These are phyloP conservation scores for Sebastes reedi DNA, from an alignment of 2,797 vertebrate genomes.

Conservation along the genomic window DNA sequence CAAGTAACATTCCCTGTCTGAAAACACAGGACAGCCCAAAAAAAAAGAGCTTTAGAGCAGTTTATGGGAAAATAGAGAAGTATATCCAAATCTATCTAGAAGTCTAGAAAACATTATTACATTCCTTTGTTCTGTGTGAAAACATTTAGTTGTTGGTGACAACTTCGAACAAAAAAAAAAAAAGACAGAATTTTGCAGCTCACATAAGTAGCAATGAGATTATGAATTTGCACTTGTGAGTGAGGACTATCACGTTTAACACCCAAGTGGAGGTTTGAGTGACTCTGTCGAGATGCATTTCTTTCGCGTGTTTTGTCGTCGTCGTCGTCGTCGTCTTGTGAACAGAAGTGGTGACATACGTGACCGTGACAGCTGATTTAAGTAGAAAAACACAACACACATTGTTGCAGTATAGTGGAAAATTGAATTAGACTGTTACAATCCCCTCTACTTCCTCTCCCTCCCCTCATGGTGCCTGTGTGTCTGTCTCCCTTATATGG, in stretches of 20 bases:
- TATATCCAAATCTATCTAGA: constrained; percentile 59
- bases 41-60: constrained; percentile 49
- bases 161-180: constrained; percentile 22
- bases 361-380: constrained; percentile 70
- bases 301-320: constrained; percentile 55
- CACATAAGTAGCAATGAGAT: constrained; percentile 65
- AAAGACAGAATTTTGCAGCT: constrained; percentile 56
- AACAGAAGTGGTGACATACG: constrained; percentile 71
- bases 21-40: constrained; percentile 65
- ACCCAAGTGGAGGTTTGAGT: constrained; percentile 67
- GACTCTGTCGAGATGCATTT: constrained; percentile 73
- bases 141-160: constrained; percentile 59
- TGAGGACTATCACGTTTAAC: constrained; percentile 68
- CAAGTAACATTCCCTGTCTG: constrained; percentile 77
- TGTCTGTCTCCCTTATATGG: constrained; percentile 63
- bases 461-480: constrained; percentile 61
- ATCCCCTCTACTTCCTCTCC: constrained; percentile 28
- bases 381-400: constrained; percentile 55
- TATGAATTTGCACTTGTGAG: constrained; percentile 67
- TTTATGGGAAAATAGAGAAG: constrained; percentile 43
- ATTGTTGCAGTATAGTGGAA: constrained; percentile 69
- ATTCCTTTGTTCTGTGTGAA: constrained; percentile 71
- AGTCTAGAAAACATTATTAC: constrained; percentile 59
- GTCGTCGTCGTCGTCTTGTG: constrained; percentile 55
- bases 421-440: constrained; percentile 81